phyloP scores from a whole-genome alignment of 2,113 vertebrate genomes.

The Pseudopipra pipra region DNA sequence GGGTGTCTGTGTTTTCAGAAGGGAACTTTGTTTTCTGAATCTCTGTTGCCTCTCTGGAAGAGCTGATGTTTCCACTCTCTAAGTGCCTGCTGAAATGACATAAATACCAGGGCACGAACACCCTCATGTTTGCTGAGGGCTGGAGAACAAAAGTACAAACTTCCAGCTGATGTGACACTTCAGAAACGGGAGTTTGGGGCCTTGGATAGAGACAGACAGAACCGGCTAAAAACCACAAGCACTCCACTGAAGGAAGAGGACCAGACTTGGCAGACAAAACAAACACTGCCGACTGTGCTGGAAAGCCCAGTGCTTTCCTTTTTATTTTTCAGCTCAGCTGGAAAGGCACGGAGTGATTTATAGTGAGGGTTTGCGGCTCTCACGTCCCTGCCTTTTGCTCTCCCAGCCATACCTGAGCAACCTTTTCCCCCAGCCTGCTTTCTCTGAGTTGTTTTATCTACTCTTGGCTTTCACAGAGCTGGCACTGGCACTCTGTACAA shows the following conservation, averaged over 20 bases:
- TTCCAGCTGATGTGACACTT: conserved; percentile 1
- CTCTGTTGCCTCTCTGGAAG: background rate
- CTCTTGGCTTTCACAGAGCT: background rate
- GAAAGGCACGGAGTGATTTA: conserved; percentile 5
- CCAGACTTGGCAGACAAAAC: conserved; percentile 7
- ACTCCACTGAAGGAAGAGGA: background rate
- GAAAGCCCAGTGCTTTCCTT: background rate
- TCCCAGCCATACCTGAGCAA: background rate
- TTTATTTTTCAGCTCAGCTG: conserved; percentile 12
- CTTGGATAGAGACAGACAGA: conserved; percentile 11
- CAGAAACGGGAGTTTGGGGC: background rate
- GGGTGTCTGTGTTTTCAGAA: background rate
- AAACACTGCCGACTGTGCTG: background rate
- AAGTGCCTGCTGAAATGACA: conserved; percentile 18
- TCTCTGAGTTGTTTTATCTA: conserved; percentile 1
- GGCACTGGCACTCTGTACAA: background rate
- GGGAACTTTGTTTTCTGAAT: background rate
- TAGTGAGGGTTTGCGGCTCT: background rate
- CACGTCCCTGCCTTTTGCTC: background rate
- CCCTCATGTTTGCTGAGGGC: background rate
- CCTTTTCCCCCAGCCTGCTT: background rate
- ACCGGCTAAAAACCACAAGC: background rate
- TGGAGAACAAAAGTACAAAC: background rate
- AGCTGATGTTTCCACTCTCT: background rate
- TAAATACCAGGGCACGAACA: background rate